Percentiles rank a stretch among this genome's conserved stretches.
These are phyloP conservation scores for Geodia barretti DNA, from an alignment of 37 sponge, comb jelly and placozoan species.

Conservation along the genomic window DNA sequence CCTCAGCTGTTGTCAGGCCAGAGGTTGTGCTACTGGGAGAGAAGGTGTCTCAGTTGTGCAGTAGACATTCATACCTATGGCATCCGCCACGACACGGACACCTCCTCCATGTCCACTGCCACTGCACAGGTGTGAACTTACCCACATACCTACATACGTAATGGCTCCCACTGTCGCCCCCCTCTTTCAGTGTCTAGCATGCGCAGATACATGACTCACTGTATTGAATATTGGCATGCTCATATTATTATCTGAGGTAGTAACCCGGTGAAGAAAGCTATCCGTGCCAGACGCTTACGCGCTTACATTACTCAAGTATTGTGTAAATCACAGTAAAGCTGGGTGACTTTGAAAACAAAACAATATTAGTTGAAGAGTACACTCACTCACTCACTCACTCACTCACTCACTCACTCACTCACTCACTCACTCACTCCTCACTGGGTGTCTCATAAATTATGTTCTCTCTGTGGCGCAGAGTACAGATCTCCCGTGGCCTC, in stretches of 20 bases:
- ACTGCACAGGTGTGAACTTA: background rate
- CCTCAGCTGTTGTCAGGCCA: conserved; percentile 71
- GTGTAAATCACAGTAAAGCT: too few species aligned
- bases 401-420: too few species aligned
- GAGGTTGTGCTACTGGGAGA: conserved; percentile 36
- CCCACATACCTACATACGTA: background rate
- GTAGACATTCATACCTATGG: conserved; percentile 59
- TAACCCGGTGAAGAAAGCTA: too few species aligned
- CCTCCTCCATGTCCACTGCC: conserved; percentile 15
- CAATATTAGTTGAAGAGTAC: too few species aligned
- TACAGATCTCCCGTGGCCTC: conserved; percentile 35
- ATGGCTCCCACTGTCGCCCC: too few species aligned
- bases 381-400: too few species aligned
- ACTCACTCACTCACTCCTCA: too few species aligned
- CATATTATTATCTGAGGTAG: background rate
- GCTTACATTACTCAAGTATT: background rate
- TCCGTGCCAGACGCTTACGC: conserved; percentile 3
- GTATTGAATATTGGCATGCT: background rate
- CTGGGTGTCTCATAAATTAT: too few species aligned
- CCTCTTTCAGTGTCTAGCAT: background rate
- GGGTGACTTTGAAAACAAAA: too few species aligned
- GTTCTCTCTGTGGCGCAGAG: too few species aligned
- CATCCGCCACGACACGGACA: conserved; percentile 36
- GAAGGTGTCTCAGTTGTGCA: conserved; percentile 20
- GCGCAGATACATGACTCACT: background rate